Evolutionary conservation across 2,113 vertebrate genomes (phyloP).

Genomic region (Zosterops hypoxanthus): DNA sequence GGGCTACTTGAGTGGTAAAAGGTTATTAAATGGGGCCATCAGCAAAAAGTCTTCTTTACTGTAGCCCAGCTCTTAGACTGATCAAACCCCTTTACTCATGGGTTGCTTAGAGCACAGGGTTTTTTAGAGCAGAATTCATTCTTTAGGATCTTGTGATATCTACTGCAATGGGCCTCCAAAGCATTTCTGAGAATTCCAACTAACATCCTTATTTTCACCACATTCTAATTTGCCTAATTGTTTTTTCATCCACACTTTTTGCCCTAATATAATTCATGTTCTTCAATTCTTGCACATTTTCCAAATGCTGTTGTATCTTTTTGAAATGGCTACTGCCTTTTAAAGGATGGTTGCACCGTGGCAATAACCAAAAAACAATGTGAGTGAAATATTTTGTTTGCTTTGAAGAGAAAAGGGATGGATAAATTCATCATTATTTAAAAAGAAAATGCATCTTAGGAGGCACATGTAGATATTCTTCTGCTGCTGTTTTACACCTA

Average conservation of each 20-base stretch:
- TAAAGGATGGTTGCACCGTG: neutral
- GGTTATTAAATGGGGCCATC: neutral
- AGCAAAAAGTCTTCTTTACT: neutral
- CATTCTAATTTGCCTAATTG: neutral
- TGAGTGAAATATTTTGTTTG: neutral
- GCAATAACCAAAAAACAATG: neutral
- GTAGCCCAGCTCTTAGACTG: neutral
- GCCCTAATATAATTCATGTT: neutral
- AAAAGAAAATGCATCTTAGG: neutral
- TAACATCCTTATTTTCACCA: neutral
- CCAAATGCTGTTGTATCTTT: neutral
- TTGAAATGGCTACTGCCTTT: neutral
- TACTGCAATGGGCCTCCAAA: neutral
- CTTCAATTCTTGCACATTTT: neutral
- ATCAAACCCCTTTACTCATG: neutral
- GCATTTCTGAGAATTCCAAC: neutral
- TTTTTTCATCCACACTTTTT: neutral
- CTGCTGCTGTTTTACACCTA: slow-evolving; percentile 50
- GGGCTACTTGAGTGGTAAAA: neutral
- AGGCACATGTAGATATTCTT: slow-evolving; percentile 41
- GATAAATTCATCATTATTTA: neutral
- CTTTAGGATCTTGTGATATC: neutral
- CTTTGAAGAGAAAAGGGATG: neutral
- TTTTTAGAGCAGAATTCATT: neutral
- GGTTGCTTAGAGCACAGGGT: neutral